These are phyloP conservation scores for Euproctis similis DNA, from an alignment of 2,888 invertebrate species.

Conservation along the genomic window DNA sequence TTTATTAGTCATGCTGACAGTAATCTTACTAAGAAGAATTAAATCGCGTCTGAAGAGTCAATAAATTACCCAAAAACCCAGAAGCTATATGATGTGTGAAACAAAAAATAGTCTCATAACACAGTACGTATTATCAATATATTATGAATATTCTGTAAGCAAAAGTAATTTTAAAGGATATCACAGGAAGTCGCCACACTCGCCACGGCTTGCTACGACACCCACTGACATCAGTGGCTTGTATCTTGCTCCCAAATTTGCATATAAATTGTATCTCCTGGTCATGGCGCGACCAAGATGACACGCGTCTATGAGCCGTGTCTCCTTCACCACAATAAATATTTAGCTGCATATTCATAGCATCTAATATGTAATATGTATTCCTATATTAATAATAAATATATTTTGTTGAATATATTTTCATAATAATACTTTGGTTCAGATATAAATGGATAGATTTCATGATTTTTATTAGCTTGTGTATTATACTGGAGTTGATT, in stretches of 20 bases:
- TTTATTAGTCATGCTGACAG: too few relatives aligned
- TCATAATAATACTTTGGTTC: background rate
- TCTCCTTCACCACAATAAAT: slow-evolving; percentile 22
- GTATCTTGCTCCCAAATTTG: slow-evolving; percentile 69
- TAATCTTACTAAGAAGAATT: too few relatives aligned
- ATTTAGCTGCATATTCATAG: slow-evolving; percentile 43
- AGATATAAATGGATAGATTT: background rate
- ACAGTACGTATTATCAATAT: slow-evolving; percentile 16
- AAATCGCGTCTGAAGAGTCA: too few relatives aligned
- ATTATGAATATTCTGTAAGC: slow-evolving; percentile 39
- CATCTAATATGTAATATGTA: slow-evolving; percentile 8
- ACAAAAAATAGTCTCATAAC: too few relatives aligned
- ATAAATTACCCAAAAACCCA: too few relatives aligned
- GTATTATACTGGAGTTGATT: too few relatives aligned
- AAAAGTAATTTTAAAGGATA: slow-evolving; percentile 65
- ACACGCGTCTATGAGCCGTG: slow-evolving; percentile 54
- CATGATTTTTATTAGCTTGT: too few relatives aligned
- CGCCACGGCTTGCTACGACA: slow-evolving; percentile 23
- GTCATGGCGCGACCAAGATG: slow-evolving; percentile 66
- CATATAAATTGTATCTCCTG: slow-evolving; percentile 77
- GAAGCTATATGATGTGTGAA: too few relatives aligned
- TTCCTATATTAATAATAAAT: background rate
- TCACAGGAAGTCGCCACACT: slow-evolving; percentile 44
- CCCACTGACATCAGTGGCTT: slow-evolving; percentile 54
- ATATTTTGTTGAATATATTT: background rate